These are phyloP conservation scores for Orthosia incerta DNA, from an alignment of 2,888 invertebrate genomes.

Conservation along the genomic window DNA sequence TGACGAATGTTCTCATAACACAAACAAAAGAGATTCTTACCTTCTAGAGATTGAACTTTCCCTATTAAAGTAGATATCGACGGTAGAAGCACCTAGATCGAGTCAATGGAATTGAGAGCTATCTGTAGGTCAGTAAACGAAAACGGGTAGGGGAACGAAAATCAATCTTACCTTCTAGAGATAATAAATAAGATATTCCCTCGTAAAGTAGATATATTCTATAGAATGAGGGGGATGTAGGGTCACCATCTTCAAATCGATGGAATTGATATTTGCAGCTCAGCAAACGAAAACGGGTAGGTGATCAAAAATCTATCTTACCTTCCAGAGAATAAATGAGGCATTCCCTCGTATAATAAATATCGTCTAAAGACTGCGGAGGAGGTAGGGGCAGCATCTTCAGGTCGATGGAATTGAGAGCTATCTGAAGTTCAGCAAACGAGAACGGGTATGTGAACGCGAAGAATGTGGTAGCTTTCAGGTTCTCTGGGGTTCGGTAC, in stretches of 20 bases:
- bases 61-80: constrained; percentile 96
- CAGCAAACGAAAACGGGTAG: constrained; percentile 96
- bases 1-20: background rate
- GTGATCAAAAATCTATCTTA: constrained; percentile 90
- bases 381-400: constrained; percentile 88
- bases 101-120: constrained; percentile 90
- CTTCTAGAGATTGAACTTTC: constrained; percentile 94
- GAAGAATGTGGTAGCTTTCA: constrained; percentile 94
- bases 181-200: constrained; percentile 95
- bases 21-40: background rate
- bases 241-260: constrained; percentile 92
- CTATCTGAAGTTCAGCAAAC: constrained; percentile 95
- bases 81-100: constrained; percentile 90
- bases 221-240: constrained; percentile 77
- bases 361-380: constrained; percentile 91
- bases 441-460: constrained; percentile 98
- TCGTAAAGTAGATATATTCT: constrained; percentile 95
- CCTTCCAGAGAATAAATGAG: constrained; percentile 95
- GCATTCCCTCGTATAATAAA: constrained; percentile 96
- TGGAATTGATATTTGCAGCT: constrained; percentile 82
- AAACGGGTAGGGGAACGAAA: constrained; percentile 93
- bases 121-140: constrained; percentile 93
- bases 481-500: constrained; percentile 93
- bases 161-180: constrained; percentile 92
- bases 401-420: constrained; percentile 93